Evolutionary conservation across 2,113 vertebrate genomes (phyloP).

Genomic region (Cyprinodon variegatus): DNA sequence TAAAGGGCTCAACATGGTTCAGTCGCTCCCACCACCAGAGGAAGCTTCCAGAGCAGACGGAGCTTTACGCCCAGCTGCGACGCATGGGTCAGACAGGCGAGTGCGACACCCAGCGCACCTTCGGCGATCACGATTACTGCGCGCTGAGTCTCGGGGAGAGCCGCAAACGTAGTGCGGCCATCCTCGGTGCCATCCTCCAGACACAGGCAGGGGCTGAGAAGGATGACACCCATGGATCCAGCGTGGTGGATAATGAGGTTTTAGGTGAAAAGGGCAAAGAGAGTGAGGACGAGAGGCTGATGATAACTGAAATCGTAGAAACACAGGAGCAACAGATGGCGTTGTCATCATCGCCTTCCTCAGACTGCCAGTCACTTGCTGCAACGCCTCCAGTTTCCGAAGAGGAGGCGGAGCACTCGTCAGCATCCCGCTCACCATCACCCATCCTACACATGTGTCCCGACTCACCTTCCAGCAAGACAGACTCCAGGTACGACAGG

Average conservation of each 20-base stretch:
- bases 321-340: conserved; percentile 22
- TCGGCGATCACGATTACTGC: conserved; percentile 98
- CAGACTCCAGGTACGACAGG: conserved; percentile 84
- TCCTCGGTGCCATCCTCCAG: conserved; percentile 60
- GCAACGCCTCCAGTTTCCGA: conserved; percentile 58
- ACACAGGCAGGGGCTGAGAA: conserved; percentile 49
- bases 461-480: conserved; percentile 84
- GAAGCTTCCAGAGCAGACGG: conserved; percentile 91
- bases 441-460: conserved; percentile 77
- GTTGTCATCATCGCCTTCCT: not conserved
- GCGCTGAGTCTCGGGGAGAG: conserved; percentile 76
- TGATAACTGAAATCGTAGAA: conserved; percentile 1
- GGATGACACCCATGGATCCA: not conserved
- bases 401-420: conserved; percentile 65
- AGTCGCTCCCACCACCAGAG: conserved; percentile 72
- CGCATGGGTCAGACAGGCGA: conserved; percentile 72
- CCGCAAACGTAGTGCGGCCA: conserved; percentile 67
- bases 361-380: conserved; percentile 34
- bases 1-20: conserved; percentile 55
- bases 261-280: conserved; percentile 35
- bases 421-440: conserved; percentile 67
- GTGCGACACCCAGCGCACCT: conserved; percentile 74
- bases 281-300: conserved; percentile 22
- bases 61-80: conserved; percentile 91
- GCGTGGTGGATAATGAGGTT: conserved; percentile 43